phyloP scores from a whole-genome alignment of 2,797 vertebrate species.

The Psittacula derbiana region DNA sequence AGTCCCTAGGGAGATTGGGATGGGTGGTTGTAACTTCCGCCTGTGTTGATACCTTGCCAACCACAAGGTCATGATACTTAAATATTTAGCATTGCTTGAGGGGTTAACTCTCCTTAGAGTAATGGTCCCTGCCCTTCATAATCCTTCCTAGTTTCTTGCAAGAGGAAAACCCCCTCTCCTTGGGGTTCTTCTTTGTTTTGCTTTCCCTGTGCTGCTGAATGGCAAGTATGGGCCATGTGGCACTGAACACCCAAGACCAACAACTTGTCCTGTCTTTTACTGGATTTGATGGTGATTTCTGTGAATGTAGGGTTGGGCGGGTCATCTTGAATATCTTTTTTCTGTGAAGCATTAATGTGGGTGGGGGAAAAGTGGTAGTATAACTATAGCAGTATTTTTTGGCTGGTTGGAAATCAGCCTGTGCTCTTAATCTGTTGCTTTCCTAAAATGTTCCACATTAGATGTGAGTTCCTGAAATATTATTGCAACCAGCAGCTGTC shows the following conservation, averaged over 20 bases:
- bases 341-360: not conserved
- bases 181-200: not conserved
- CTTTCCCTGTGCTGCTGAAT: not conserved
- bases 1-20: not conserved
- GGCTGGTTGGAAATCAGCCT: not conserved
- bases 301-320: not conserved
- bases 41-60: not conserved
- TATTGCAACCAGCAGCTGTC: not conserved
- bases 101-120: not conserved
- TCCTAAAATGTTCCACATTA: not conserved
- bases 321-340: not conserved
- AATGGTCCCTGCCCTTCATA: not conserved
- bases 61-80: not conserved
- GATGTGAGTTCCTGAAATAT: not conserved
- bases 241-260: not conserved
- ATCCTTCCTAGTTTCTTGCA: not conserved
- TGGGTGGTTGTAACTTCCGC: not conserved
- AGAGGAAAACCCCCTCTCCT: not conserved
- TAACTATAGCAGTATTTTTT: not conserved
- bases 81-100: not conserved
- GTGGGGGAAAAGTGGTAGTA: not conserved
- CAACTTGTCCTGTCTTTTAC: not conserved
- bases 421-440: not conserved
- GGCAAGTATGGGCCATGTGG: not conserved
- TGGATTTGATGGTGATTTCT: not conserved